These are phyloP conservation scores for Helicoverpa assulta DNA, from an alignment of 2,888 invertebrate species.

Conservation along the genomic window DNA sequence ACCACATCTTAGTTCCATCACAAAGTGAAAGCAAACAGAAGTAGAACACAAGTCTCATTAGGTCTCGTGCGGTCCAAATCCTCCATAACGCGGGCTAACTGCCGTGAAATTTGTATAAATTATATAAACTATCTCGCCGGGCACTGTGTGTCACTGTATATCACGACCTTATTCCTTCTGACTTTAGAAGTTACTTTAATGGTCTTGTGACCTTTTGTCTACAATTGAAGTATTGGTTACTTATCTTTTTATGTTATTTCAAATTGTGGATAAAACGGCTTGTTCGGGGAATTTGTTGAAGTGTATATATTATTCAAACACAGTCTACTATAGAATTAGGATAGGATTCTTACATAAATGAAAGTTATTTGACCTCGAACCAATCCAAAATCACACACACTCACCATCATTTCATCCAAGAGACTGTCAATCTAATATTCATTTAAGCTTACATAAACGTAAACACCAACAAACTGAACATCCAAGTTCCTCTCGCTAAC, in stretches of 20 bases:
- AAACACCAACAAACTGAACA: no score
- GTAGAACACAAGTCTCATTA: slow-evolving; percentile 60
- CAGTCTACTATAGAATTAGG: no score
- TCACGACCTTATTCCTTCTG: slow-evolving; percentile 55
- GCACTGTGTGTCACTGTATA: slow-evolving; percentile 64
- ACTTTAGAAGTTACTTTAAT: slow-evolving; percentile 57
- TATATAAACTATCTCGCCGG: slow-evolving; percentile 67
- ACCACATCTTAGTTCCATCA: slow-evolving; percentile 14
- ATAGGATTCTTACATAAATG: no score
- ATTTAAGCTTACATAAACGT: no score
- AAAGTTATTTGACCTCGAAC: no score
- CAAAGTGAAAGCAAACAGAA: slow-evolving; percentile 41
- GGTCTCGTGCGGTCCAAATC: slow-evolving; percentile 39
- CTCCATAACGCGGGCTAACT: slow-evolving; percentile 64
- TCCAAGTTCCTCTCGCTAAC: slow-evolving; percentile 20
- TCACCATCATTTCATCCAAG: no score
- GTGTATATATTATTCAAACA: no score
- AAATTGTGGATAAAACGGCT: background rate
- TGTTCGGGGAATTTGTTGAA: background rate
- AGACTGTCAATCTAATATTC: no score
- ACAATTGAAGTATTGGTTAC: background rate
- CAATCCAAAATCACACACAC: no score
- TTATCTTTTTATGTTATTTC: background rate
- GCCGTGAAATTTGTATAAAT: slow-evolving; percentile 73
- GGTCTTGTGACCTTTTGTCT: slow-evolving; percentile 34